Evolutionary conservation across 1,140 invertebrate genomes (phyloP), one percentile per base, ranked within the genome.

Genomic region (Muscidifurax raptorellus): DNA sequence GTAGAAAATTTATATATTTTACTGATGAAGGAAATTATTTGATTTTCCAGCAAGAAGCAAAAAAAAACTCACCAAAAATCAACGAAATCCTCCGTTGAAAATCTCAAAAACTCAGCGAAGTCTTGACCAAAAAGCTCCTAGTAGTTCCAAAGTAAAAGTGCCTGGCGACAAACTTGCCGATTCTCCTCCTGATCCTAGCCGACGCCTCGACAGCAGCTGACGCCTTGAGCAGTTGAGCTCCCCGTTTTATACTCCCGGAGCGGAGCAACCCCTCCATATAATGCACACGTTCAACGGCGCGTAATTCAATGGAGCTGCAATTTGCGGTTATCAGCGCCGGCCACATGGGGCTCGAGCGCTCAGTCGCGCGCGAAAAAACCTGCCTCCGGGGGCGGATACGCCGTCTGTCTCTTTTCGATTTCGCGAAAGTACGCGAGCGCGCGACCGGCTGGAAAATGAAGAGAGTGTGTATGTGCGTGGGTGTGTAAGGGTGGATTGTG

Each of bases 221-320:
- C 7, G 86, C 84, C 85, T 82, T 78, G 22, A 40, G 52, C 74
- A 27, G 71, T 69, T 36, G 80, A 71, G 85, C 69, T 74, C 10
- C 77, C 66, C 78, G 27, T 91, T 93, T 91, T 92, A 92, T 91
- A 90, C 40, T 40, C 72, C 67, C 27, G 30, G 4, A 9, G 69
- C 76, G 40, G 15, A 28, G 44, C 52, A 5, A 9, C 82, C 66
- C 84, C 52, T 59, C 52, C 18, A 22, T 5, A 40, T 6, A 32
- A n/a, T 59, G 59, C 13, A 18, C 67, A 25, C 80, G 9, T 71
- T 67, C 74, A 13, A 10, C 77, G 75, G 47, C 3, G 27, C 78
- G 85, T 92, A 92, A 93, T 92, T 91, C 85, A 87, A 92, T 93
- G 88, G 69, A 90, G 88, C 86, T 83, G 87, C 91, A 93, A 93